Percentiles rank a stretch among this genome's conserved stretches.
Conservation (phyloP, 1,140 invertebrate species). For the Cephus cinctus region DNA sequence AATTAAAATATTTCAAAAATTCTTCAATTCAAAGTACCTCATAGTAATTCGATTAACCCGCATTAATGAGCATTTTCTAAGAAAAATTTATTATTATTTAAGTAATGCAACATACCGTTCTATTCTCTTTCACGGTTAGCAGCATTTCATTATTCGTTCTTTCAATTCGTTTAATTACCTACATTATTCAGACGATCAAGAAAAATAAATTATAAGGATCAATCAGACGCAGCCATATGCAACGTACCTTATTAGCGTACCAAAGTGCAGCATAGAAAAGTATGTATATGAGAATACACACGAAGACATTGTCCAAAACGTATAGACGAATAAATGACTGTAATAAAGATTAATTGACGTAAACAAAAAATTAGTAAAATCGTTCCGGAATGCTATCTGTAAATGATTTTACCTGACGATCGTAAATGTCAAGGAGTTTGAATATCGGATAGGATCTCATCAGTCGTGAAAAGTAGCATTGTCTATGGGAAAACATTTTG, state of each 20-base stretch:
- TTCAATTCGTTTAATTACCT: conserved; percentile 43
- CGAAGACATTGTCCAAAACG: conserved; percentile 40
- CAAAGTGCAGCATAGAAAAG: conserved; percentile 43
- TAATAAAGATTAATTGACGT: too few relatives aligned
- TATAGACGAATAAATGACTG: conserved; percentile 45
- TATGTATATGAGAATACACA: conserved; percentile 42
- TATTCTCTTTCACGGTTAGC: conserved; percentile 33
- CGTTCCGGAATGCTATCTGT: neutral
- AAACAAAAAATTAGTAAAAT: neutral
- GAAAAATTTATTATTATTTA: neutral
- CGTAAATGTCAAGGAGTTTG: conserved; percentile 36
- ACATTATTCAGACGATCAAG: too few relatives aligned
- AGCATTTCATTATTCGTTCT: conserved; percentile 37
- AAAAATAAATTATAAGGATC: too few relatives aligned
- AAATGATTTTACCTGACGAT: conserved; percentile 32
- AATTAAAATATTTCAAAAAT: too few relatives aligned
- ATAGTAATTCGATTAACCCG: neutral
- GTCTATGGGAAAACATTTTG: conserved; percentile 32
- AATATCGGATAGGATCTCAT: conserved; percentile 31
- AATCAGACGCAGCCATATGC: too few relatives aligned
- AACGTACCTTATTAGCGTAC: conserved; percentile 44
- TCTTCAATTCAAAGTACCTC: too few relatives aligned
- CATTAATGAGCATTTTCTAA: neutral
- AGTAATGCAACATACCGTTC: conserved; percentile 28
- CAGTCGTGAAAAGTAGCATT: conserved; percentile 26